Base-by-base conservation (phyloP, 2,888 invertebrate genomes). In the Apoda limacodes region DNA sequence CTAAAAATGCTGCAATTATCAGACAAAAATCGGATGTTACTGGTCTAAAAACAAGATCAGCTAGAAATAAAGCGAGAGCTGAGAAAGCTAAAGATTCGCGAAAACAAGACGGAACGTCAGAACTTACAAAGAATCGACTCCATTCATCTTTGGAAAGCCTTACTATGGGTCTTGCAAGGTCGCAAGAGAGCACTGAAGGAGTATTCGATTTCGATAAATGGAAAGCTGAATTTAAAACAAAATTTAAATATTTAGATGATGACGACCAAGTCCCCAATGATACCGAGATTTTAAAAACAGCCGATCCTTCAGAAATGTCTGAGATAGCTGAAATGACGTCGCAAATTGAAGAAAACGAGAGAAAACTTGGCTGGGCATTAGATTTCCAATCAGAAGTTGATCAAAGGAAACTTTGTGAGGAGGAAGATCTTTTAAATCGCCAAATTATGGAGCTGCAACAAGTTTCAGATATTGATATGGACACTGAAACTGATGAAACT, bases 401-500 rank as follows among this genome's bases (percentile, higher is more conserved):
- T 55, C 86, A 89, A 37, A 83, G 87, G 39, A 87, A 89, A 50
- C 55, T 92, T 13, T 86, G 88, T 3, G 90, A 90, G 41, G 91
- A 91, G 47, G 91, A 92, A 49, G 91, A 89, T 39, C 76, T 86
- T 2, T 52, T 92, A 26, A 89, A 90, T 43, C 83, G 89, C 23
- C 90, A 91, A 62, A 91, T 91, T 31, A 83, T 88, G 46, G 89
- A 91, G 57, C 59, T 91, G 41, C 88, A 88, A 43, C 83, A 85
- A 46, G 86, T 87, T 25, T 85, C 88, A 0, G 90, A 88, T 48
- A 86, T 90, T 27, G 90, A 90, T 50, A 78, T 91, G 24, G 92
- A 92, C 43, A 91, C 90, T 0, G 92, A 92, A 63, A 92, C 91
- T 0, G 92, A 92, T 59, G 92, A 91, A 46, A 88, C 88, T 5